These are phyloP conservation scores for Microtus ochrogaster DNA, from an alignment of 2,113 vertebrate genomes.

Conservation along the genomic window DNA sequence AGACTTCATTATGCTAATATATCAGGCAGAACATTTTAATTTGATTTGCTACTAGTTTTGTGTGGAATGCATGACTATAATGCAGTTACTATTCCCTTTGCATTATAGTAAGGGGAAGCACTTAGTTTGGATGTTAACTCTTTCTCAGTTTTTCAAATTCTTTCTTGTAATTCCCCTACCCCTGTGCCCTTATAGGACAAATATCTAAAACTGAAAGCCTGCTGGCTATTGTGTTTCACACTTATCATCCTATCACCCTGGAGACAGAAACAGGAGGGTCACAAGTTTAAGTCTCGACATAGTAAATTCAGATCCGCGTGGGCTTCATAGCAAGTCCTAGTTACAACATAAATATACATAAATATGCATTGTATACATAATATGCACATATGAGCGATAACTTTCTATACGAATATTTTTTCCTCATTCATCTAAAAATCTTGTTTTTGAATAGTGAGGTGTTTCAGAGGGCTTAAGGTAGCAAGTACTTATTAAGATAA, in stretches of 20 bases:
- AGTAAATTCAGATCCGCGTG: not conserved
- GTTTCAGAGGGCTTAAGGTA: not conserved
- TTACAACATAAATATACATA: not conserved
- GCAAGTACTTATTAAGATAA: not conserved
- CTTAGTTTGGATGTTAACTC: conserved; percentile 69
- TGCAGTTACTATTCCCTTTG: conserved; percentile 66
- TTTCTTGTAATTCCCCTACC: conserved; percentile 2
- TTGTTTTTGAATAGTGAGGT: not conserved
- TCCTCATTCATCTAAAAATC: not conserved
- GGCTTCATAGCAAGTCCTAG: not conserved
- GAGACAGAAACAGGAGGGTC: not conserved
- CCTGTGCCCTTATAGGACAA: not conserved
- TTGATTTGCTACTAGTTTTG: conserved; percentile 60
- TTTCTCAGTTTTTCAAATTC: conserved; percentile 64
- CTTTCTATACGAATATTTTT: conserved; percentile 36
- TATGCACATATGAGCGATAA: not conserved
- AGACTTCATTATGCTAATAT: conserved; percentile 51
- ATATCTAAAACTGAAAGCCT: conserved; percentile 43
- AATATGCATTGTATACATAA: not conserved
- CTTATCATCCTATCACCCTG: not conserved
- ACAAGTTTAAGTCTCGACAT: not conserved
- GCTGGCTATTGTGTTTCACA: not conserved
- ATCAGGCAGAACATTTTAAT: conserved; percentile 60
- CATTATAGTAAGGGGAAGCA: conserved; percentile 52
- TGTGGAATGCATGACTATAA: conserved; percentile 56